Conservation (phyloP, 1,140 invertebrate genomes). For the Bombus soroeensis region DNA sequence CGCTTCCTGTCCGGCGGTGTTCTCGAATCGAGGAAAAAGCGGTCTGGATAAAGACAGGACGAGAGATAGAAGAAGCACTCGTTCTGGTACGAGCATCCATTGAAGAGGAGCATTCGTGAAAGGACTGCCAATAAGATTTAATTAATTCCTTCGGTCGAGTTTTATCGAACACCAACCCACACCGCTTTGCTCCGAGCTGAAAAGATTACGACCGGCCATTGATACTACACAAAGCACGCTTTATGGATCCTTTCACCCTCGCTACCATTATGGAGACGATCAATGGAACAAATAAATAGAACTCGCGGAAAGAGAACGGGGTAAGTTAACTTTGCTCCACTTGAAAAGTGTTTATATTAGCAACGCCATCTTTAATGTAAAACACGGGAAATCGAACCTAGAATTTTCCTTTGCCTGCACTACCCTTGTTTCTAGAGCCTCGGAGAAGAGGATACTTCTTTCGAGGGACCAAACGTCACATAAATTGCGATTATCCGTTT, state of each 20-base stretch:
- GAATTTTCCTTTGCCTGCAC: neutral
- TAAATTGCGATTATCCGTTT: neutral
- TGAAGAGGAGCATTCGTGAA: conserved; percentile 10
- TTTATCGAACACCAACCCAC: neutral
- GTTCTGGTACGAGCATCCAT: conserved; percentile 3
- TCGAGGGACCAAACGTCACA: neutral
- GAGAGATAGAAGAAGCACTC: neutral
- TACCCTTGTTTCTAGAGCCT: neutral
- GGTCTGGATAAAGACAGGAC: neutral
- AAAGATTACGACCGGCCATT: conserved; percentile 24
- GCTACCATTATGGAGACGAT: neutral
- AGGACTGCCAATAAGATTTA: conserved; percentile 41
- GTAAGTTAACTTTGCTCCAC: neutral
- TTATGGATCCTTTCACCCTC: neutral
- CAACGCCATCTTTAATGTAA: neutral
- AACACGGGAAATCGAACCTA: neutral
- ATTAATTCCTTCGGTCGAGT: conserved; percentile 42
- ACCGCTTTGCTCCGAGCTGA: neutral
- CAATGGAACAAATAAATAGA: neutral
- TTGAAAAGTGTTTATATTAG: neutral
- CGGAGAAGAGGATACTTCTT: neutral
- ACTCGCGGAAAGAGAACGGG: neutral
- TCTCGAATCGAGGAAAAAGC: conserved; percentile 8
- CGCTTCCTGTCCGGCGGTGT: neutral
- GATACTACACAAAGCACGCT: neutral